A percentile compares a stretch with the other conserved stretches of the same genome.
Evolutionary conservation across 2,797 vertebrate species (phyloP).

Genomic region (Betta splendens): DNA sequence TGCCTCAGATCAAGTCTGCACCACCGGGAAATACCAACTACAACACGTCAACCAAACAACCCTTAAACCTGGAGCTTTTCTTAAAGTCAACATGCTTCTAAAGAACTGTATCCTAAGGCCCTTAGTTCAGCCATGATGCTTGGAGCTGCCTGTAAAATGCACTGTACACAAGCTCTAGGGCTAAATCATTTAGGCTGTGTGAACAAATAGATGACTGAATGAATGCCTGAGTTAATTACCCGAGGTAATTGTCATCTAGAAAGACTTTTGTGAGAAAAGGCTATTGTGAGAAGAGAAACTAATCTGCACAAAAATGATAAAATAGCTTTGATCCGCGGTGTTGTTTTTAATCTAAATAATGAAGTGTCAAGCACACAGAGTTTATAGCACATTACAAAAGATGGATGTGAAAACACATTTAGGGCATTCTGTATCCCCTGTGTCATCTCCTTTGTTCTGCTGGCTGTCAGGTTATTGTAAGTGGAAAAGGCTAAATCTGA

Average conservation of each 20-base stretch:
- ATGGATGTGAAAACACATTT: neutral
- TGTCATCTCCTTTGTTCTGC: neutral
- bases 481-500: conserved; percentile 17
- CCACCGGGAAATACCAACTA: neutral
- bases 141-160: conserved; percentile 19
- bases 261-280: too few relatives aligned
- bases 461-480: conserved; percentile 13
- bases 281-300: conserved; percentile 9
- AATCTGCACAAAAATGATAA: conserved; percentile 17
- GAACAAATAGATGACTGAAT: conserved; percentile 42
- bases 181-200: conserved; percentile 9
- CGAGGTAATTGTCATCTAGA: conserved; percentile 37
- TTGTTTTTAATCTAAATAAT: neutral
- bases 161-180: conserved; percentile 16
- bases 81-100: neutral
- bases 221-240: conserved; percentile 34
- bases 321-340: neutral
- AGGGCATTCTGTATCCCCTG: neutral
- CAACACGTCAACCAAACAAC: too few relatives aligned
- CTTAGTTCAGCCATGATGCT: neutral
- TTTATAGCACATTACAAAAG: neutral
- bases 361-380: neutral
- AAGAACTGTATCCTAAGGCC: conserved; percentile 1
- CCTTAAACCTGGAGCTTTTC: too few relatives aligned
- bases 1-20: neutral